phyloP scores from a whole-genome alignment of 37 sponge, comb jelly and placozoan genomes.

The Chondrilla cf. caribensis region DNA sequence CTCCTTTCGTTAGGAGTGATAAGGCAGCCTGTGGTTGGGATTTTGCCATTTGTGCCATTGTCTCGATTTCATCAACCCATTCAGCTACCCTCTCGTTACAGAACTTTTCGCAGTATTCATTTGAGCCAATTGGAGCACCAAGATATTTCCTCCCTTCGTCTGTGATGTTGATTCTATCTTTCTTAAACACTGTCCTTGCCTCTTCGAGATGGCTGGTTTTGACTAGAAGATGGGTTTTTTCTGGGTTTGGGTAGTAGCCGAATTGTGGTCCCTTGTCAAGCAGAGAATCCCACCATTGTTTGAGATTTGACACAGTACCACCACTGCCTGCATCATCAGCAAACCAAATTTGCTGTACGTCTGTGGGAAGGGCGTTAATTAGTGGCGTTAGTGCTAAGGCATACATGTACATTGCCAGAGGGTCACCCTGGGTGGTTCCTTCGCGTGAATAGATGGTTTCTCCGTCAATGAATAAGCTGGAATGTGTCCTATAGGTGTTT shows the following conservation, averaged over 20 bases:
- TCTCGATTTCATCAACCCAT: neutral
- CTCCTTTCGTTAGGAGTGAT: neutral
- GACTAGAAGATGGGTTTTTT: neutral
- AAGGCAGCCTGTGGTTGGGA: neutral
- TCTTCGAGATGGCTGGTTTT: neutral
- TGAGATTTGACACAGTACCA: neutral
- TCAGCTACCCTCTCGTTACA: neutral
- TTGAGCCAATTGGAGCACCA: neutral
- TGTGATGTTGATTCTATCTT: neutral
- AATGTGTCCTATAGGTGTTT: neutral
- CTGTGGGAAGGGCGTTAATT: neutral
- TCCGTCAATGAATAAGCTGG: neutral
- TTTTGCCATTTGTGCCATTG: neutral
- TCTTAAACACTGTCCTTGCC: neutral
- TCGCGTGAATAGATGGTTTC: neutral
- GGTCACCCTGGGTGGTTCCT: conserved; percentile 10
- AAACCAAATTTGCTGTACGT: conserved; percentile 12
- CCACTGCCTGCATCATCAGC: conserved; percentile 15
- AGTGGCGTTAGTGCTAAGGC: neutral
- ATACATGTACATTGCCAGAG: conserved; percentile 11
- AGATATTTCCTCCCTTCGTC: neutral
- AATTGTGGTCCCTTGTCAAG: neutral
- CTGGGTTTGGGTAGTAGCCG: neutral
- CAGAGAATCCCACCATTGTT: neutral
- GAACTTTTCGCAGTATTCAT: neutral